Percentiles rank a stretch among this genome's conserved stretches.
These are phyloP conservation scores for Euclidia mi DNA, from an alignment of 2,888 invertebrate genomes.

Conservation along the genomic window DNA sequence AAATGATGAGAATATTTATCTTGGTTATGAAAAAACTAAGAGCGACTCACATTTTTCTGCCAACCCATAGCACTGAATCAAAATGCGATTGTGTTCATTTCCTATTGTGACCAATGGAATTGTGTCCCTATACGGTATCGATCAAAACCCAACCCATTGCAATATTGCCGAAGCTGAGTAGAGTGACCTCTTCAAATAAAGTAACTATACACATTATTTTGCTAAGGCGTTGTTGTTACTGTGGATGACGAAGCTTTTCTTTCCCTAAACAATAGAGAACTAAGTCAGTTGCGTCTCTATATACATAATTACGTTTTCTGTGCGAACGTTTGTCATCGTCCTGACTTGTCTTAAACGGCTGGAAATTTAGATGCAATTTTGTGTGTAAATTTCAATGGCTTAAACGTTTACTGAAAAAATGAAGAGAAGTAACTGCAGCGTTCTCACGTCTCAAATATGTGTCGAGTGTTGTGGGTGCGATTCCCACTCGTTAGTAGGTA, in stretches of 20 bases:
- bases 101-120: slow-evolving; percentile 49
- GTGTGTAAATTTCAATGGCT: too few species aligned
- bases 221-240: background rate
- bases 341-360: too few species aligned
- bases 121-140: slow-evolving; percentile 42
- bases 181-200: slow-evolving; percentile 45
- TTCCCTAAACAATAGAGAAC: background rate
- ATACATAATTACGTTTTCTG: too few species aligned
- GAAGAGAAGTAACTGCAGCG: too few species aligned
- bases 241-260: background rate
- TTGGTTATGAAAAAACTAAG: slow-evolving; percentile 11
- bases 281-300: background rate
- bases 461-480: too few species aligned
- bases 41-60: slow-evolving; percentile 13
- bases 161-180: slow-evolving; percentile 37
- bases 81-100: slow-evolving; percentile 55
- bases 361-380: too few species aligned
- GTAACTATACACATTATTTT: slow-evolving; percentile 19
- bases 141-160: slow-evolving; percentile 44
- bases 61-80: slow-evolving; percentile 32
- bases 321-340: too few species aligned
- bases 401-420: too few species aligned
- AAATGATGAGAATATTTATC: slow-evolving; percentile 14
- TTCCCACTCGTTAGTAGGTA: too few species aligned
- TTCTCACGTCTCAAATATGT: too few species aligned